phyloP scores from a whole-genome alignment of 1,140 invertebrate species.

The Leguminivora glycinivorella region DNA sequence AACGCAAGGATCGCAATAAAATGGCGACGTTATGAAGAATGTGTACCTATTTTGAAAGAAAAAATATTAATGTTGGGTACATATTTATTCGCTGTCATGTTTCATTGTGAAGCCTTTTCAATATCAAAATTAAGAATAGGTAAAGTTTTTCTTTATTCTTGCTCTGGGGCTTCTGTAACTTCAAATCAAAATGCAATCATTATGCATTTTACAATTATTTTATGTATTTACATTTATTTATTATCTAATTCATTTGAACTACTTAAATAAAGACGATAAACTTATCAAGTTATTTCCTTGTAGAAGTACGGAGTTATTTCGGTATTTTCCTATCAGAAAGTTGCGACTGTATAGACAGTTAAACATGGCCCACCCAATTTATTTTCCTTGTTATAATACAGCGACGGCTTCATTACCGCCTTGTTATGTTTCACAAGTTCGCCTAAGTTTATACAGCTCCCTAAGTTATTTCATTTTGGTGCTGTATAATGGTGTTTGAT shows the following conservation, averaged over 20 bases:
- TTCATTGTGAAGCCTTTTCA: neutral
- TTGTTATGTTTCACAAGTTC: conserved; percentile 13
- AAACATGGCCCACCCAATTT: neutral
- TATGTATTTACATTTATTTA: too few relatives aligned
- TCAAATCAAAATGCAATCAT: too few relatives aligned
- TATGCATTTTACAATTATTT: too few relatives aligned
- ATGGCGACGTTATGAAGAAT: conserved; percentile 42
- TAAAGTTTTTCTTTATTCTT: too few relatives aligned
- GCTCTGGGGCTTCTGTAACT: too few relatives aligned
- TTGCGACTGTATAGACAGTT: neutral
- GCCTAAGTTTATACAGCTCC: conserved; percentile 9
- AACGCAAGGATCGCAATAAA: conserved; percentile 64
- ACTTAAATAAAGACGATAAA: too few relatives aligned
- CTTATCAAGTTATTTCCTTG: too few relatives aligned
- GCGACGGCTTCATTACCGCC: conserved; percentile 5
- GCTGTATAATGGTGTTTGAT: conserved; percentile 27
- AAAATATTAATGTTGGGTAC: conserved; percentile 14
- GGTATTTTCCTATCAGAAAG: too few relatives aligned
- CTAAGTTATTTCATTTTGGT: conserved; percentile 28
- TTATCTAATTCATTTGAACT: too few relatives aligned
- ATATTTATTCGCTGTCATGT: neutral
- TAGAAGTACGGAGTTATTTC: too few relatives aligned
- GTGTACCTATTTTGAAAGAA: neutral
- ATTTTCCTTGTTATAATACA: conserved; percentile 12
- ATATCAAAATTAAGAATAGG: neutral